phyloP scores from a whole-genome alignment of 1,140 invertebrate genomes.

The Pemphigus obesinymphae region DNA sequence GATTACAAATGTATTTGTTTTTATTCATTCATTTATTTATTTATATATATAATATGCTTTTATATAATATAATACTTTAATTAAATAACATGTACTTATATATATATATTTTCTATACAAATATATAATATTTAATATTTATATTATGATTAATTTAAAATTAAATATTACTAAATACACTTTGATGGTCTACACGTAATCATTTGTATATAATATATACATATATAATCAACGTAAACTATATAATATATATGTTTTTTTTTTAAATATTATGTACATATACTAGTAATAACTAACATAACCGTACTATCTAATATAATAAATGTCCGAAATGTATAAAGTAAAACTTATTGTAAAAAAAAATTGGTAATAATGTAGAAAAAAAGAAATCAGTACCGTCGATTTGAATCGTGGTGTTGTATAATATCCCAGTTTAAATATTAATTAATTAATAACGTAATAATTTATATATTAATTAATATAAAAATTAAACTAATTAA shows the following conservation, averaged over 20 bases:
- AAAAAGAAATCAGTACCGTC: background rate
- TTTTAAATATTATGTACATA: too few species aligned
- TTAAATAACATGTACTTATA: conserved; percentile 16
- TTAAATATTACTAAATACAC: background rate
- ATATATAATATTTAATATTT: too few species aligned
- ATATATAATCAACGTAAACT: background rate
- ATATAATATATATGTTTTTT: too few species aligned
- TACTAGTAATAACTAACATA: too few species aligned
- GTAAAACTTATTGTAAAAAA: too few species aligned
- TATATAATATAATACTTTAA: conserved; percentile 16
- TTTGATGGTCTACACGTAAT: background rate
- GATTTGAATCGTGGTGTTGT: background rate
- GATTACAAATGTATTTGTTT: background rate
- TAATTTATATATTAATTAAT: too few species aligned
- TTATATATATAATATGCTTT: too few species aligned
- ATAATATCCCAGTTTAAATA: background rate
- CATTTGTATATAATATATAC: too few species aligned
- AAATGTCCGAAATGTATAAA: background rate
- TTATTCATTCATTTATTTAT: too few species aligned
- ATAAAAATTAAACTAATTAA: too few species aligned
- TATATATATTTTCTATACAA: conserved; percentile 10
- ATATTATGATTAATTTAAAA: background rate
- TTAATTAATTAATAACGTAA: too few species aligned
- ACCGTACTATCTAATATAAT: too few species aligned
- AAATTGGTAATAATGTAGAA: background rate